Evolutionary conservation across 1,140 invertebrate genomes (phyloP).

Genomic region (Drosophila elegans): DNA sequence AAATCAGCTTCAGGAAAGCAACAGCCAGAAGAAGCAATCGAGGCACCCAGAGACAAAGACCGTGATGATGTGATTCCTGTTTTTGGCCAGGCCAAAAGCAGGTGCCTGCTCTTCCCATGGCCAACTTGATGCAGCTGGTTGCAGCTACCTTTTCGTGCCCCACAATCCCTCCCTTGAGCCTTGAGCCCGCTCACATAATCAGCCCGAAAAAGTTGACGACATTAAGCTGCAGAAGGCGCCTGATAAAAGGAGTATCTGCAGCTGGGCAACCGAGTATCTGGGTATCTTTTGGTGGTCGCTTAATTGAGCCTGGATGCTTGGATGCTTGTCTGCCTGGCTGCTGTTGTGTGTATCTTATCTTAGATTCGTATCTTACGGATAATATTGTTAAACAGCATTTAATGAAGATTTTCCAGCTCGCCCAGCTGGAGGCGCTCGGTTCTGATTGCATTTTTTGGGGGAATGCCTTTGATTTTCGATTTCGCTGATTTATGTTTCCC

Average conservation of each 20-base stretch:
- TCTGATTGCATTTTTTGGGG: constrained; percentile 47
- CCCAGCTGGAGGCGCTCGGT: constrained; percentile 55
- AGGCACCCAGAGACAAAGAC: constrained; percentile 40
- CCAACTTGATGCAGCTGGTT: constrained; percentile 36
- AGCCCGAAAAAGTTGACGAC: constrained; percentile 72
- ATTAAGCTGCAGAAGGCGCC: constrained; percentile 69
- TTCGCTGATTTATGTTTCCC: constrained; percentile 63
- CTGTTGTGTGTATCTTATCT: constrained; percentile 70
- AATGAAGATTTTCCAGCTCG: constrained; percentile 75
- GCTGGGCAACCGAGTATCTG: constrained; percentile 19
- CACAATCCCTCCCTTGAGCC: neutral
- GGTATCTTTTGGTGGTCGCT: constrained; percentile 74
- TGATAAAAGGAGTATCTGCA: constrained; percentile 62
- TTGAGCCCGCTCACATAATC: constrained; percentile 24
- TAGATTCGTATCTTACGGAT: constrained; percentile 75
- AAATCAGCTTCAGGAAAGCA: constrained; percentile 58
- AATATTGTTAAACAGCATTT: constrained; percentile 81
- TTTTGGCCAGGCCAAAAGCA: constrained; percentile 50
- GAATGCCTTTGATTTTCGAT: constrained; percentile 35
- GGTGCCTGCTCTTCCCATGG: constrained; percentile 47
- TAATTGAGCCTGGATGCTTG: constrained; percentile 62
- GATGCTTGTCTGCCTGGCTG: constrained; percentile 11
- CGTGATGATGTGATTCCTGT: constrained; percentile 60
- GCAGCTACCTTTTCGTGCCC: constrained; percentile 18
- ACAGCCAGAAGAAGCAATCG: constrained; percentile 31